Evolutionary conservation across 2,888 invertebrate genomes (phyloP), one percentile per base, ranked within the genome.

Genomic region (Aphrophora alni): DNA sequence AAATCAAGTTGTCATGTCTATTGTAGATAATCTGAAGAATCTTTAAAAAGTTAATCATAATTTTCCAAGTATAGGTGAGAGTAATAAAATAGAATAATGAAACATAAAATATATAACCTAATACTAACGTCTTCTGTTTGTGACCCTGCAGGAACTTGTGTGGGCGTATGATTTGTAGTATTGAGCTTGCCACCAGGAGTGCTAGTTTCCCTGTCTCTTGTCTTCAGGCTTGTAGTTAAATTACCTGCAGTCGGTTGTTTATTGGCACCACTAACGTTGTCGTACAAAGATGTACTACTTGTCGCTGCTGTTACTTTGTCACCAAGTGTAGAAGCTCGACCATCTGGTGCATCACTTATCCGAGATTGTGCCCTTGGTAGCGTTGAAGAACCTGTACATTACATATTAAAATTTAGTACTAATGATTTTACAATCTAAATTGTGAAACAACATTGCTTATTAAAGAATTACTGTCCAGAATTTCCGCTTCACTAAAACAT

Each of bases 281-380:
- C 96, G 87, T 96, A 96, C 74, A 97, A 92, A 78, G 96, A 96
- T 59, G 95, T 95, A 85, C 95, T 95, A 83, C 95, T 96, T n/a
- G 96, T 95, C 77, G 95, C 95, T 33, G 95, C 93, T 75, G 95
- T 93, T 81, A 95, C 95, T 80, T 84, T 84, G 81, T 84, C 84
- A 25, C 84, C 84, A 21, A 84, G 81, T 0, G 83, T 83, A 8
- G 84, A 83, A 44, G 81, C 81, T 71, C 84, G 71, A 0, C 84
- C 84, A 73, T 84, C 84, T 1, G 78, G 59, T 12, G 82, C 83
- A 82, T 94, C 94, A 70, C 92, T 92, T 38, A 93, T 92, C 84
- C 94, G 92, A 25, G 93, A 91, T 83, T 93, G 92, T 24, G 94
- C 93, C 86, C 96, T 92, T 79, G 96, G 96, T 86, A 97, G 90